Conservation (phyloP, 1,140 invertebrate species). For the Uloborus diversus region DNA sequence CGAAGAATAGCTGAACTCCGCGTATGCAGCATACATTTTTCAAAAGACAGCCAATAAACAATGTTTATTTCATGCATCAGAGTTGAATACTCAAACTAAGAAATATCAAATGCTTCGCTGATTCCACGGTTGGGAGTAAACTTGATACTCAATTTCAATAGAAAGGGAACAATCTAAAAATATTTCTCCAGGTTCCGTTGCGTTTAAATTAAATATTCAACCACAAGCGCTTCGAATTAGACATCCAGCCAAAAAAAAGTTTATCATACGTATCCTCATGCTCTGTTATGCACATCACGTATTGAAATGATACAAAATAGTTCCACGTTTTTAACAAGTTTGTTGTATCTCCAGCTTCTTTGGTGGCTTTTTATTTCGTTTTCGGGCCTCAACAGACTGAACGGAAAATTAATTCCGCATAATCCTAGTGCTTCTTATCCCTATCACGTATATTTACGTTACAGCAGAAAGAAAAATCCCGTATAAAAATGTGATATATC, state of each 20-base stretch:
- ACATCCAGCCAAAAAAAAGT: constrained; percentile 15
- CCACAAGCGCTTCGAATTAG: constrained; percentile 14
- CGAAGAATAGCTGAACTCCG: no score
- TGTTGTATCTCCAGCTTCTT: constrained; percentile 27
- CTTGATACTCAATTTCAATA: neutral
- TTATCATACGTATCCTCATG: constrained; percentile 1
- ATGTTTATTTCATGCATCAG: no score
- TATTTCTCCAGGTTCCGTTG: no score
- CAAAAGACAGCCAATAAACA: no score
- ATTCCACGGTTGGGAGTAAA: neutral
- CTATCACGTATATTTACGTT: constrained; percentile 1
- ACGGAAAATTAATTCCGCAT: constrained; percentile 32
- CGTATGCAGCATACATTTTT: no score
- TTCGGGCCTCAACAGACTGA: neutral
- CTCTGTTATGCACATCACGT: constrained; percentile 4
- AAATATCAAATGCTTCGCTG: no score
- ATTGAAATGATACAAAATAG: constrained; percentile 34
- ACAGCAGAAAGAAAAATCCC: neutral
- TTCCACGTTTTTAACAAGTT: constrained; percentile 11
- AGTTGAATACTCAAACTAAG: no score
- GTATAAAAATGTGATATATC: neutral
- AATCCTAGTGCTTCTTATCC: constrained; percentile 12
- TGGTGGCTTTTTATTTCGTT: neutral
- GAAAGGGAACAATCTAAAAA: neutral
- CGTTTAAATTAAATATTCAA: no score